A percentile compares a stretch with the other conserved stretches of the same genome.
Conservation (phyloP, 53 echinoderm and acorn worm species). For the Zoroaster sp. region DNA sequence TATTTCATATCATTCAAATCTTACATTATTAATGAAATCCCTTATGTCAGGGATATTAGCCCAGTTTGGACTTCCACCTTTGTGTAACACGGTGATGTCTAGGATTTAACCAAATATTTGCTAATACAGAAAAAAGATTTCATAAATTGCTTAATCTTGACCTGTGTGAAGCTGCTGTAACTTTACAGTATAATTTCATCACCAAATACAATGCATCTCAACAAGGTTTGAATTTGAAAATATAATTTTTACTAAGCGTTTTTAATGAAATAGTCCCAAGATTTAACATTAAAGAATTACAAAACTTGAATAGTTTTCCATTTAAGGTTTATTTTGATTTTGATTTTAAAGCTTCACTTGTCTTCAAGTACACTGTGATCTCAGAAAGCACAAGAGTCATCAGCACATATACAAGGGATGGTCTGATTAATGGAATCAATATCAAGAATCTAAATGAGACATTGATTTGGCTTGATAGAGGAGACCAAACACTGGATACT, state of each 20-base stretch:
- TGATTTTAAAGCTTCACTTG: neutral
- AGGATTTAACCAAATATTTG: too few species aligned
- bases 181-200: too few species aligned
- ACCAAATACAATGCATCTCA: too few species aligned
- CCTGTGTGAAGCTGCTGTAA: too few species aligned
- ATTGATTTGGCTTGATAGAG: slow-evolving; percentile 31
- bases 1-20: too few species aligned
- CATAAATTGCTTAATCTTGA: too few species aligned
- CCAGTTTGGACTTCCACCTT: neutral
- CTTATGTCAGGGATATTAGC: too few species aligned
- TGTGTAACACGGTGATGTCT: neutral
- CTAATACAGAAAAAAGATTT: too few species aligned
- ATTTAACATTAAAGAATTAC: neutral
- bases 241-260: too few species aligned
- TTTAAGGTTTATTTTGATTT: neutral
- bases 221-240: too few species aligned
- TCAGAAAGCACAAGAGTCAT: neutral
- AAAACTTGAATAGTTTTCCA: neutral
- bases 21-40: too few species aligned
- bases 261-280: too few species aligned
- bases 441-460: slow-evolving; percentile 30
- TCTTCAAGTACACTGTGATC: slow-evolving; percentile 1
- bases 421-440: slow-evolving; percentile 43
- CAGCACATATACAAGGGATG: neutral
- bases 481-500: slow-evolving; percentile 50